Evolutionary conservation across 2,797 vertebrate species (phyloP), one percentile per base, ranked within the genome.

Genomic region (Nyctalus aviator): DNA sequence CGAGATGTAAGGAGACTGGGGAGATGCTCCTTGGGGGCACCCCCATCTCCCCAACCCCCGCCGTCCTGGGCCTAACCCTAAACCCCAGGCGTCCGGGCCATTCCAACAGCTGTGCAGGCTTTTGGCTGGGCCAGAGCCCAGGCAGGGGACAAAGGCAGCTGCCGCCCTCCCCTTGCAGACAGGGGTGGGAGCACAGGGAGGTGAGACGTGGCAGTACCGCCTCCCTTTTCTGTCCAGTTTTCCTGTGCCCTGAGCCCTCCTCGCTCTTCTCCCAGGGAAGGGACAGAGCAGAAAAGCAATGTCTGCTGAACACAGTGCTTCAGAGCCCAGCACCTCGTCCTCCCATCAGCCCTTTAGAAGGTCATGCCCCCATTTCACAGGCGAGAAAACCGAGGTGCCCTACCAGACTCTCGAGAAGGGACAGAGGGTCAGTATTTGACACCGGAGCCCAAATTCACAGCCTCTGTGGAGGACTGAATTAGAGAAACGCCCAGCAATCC

Each of bases 31-130:
- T 44, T 44, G 44, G 44, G 44, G 44, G 10, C 44, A 1, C 46
- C 46, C 46, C 46, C 46, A 11, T 9, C 44, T 44, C 46, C 46
- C 46, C 46, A 12, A 5, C 20, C 48, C 84, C 96, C 96, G 95
- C 97, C 95, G 94, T 95, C 96, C n/a, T 30, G 44, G 72, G 75
- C 93, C 87, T 68, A 93, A 79, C 81, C 92, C 94, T 90, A 93
- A 94, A 62, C 79, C 95, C 11, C 1, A 90, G 81, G 88, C 95
- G 95, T 96, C 73, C 59, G 81, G 96, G 64, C 93, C 87, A 59
- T 69, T 66, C 66, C 91, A 71, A 79, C 95, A 97, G 96, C 95
- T 96, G 96, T 90, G 91, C 94, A 77, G 84, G 78, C 94, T 77
- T 79, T 69, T 84, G 93, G 93, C 95, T 93, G 87, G 93, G 95